Evolutionary conservation across 2,113 vertebrate species (phyloP), one percentile per base, ranked within the genome.

Genomic region (Monopterus albus): DNA sequence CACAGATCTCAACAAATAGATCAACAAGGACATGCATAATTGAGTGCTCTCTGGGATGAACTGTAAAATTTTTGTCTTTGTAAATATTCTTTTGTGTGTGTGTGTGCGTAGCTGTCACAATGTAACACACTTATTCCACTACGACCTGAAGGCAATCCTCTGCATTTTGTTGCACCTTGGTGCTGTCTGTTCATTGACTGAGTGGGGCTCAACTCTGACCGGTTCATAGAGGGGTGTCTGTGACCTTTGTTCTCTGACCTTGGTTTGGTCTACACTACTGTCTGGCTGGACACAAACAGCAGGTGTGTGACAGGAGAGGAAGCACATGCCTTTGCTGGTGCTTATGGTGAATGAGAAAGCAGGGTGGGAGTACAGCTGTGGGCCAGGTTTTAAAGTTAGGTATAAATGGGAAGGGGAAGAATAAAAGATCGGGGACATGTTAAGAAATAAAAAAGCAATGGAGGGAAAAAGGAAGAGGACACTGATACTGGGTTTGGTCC

Each of bases 191-290:
- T n/a, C n/a, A n/a, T n/a, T n/a, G n/a, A n/a, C n/a, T n/a, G n/a
- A n/a, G n/a, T n/a, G n/a, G n/a, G n/a, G n/a, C n/a, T n/a, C n/a
- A n/a, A n/a, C n/a, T n/a, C n/a, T n/a, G n/a, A n/a, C n/a, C n/a
- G n/a, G 66, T 58, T 33, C 1, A 15, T 21, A 21, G n/a, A n/a
- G n/a, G n/a, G n/a, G n/a, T n/a, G n/a, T n/a, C n/a, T n/a, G n/a
- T n/a, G n/a, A n/a, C n/a, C n/a, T n/a, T n/a, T 76, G 28, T 45
- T 40, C 31, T 36, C 40, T 75, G 70, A 87, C 72, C 78, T 88
- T 84, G 9, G 64, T 14, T 38, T 20, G 58, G 47, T 72, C 21
- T 72, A 39, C 43, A 21, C 58, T 8, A 17, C 29, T 36, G n/a
- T 46, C 55, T 20, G 7, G 53, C 51, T 74, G 55, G 45, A 72